phyloP scores from a whole-genome alignment of 2,888 invertebrate genomes.

The Oxytorus armatus region DNA sequence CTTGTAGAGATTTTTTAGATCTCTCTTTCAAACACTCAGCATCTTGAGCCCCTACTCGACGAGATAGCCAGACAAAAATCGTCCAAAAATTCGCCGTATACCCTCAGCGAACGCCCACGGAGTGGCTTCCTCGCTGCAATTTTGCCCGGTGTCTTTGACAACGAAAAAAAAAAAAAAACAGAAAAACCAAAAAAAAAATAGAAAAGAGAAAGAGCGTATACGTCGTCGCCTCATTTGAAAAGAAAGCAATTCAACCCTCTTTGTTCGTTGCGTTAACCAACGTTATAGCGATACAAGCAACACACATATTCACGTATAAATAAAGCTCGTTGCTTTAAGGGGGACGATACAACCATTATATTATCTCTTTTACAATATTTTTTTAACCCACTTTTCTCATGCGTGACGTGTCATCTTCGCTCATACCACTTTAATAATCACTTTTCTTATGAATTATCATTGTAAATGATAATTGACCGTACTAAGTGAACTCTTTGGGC shows the following conservation, averaged over 20 bases:
- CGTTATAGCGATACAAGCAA: neutral
- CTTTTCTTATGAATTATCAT: neutral
- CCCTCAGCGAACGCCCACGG: constrained; percentile 72
- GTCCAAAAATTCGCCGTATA: constrained; percentile 74
- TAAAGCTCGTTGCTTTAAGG: constrained; percentile 11
- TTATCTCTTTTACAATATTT: constrained; percentile 49
- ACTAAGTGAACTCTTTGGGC: neutral
- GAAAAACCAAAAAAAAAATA: no score
- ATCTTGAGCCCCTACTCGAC: constrained; percentile 48
- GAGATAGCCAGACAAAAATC: constrained; percentile 78
- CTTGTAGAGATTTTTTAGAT: constrained; percentile 52
- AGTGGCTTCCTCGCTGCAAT: constrained; percentile 57
- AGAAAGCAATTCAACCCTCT: constrained; percentile 40
- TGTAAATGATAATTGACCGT: neutral
- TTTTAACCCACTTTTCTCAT: constrained; percentile 56
- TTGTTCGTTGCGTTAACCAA: constrained; percentile 50
- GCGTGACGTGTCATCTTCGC: neutral
- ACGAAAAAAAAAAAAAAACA: no score
- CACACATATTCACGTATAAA: constrained; percentile 23
- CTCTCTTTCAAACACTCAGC: constrained; percentile 38
- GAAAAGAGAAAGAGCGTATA: neutral
- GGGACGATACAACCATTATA: constrained; percentile 17
- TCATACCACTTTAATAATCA: neutral
- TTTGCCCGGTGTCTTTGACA: constrained; percentile 25
- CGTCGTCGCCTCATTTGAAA: constrained; percentile 60